Base-by-base conservation (phyloP, 2,113 vertebrate genomes). In the Glaucidium brasilianum region DNA sequence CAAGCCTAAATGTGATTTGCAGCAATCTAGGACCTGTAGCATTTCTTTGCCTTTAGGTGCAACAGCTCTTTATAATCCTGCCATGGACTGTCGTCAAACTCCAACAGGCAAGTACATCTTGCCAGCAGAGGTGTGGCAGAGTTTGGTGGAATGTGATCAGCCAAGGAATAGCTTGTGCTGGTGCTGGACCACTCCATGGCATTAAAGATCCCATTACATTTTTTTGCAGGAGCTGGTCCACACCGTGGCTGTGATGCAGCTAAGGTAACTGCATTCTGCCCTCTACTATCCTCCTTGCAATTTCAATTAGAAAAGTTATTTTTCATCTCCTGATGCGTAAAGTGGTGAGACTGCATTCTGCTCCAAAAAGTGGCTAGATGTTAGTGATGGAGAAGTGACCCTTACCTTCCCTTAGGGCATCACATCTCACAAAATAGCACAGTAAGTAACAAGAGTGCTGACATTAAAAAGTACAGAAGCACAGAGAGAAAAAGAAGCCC, bases 11-110 rank as follows among this genome's bases (percentile, higher is more conserved):
- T 85, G 88, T 49, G 95, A 82, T 93, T 69, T 68, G 68, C 71
- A 91, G 95, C 92, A 93, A 88, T 91, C 67, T 66, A 85, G 76
- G 79, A 85, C 90, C 85, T 79, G 45, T 59, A 68, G 92, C 80
- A 8, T 94, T 92, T 80, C 96, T 91, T 45, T 77, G 87, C 93
- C 88, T 95, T 73, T 27, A 76, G 85, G 90, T 96, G 78, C 82
- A 85, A 79, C 52, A 96, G 75, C 91, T 91, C 72, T 87, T 79
- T 81, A 90, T 85, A 95, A 96, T 93, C 93, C 92, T 96, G 91
- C 74, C 30, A 67, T 3, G 18, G 60, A 66, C 49, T 92, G 80
- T 67, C 30, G 1, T 85, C 93, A 96, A 34, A 83, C 73, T 75
- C 45, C 62, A 74, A 43, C 5, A 6, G 63, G 62, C 88, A 93